phyloP scores from a whole-genome alignment of 2,113 vertebrate genomes.

The Illadopsis cleaveri region DNA sequence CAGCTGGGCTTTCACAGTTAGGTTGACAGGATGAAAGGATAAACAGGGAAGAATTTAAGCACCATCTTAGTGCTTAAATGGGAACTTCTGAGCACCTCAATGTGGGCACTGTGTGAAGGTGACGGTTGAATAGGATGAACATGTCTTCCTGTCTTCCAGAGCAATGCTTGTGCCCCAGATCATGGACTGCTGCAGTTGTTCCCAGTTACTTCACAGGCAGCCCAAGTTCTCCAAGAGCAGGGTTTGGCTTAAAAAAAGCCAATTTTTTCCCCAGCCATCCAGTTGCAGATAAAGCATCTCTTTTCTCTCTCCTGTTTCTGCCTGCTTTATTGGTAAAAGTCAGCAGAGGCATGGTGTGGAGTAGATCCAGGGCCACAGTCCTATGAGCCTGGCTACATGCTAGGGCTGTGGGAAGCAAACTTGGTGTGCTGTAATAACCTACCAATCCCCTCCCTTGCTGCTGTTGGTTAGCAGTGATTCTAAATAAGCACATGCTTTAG shows the following conservation, averaged over 20 bases:
- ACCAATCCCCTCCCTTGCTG: not conserved
- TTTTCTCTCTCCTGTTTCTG: not conserved
- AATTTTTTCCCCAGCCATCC: not conserved
- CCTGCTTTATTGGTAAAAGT: not conserved
- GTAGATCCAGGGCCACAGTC: not conserved
- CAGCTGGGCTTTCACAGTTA: not conserved
- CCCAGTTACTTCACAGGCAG: not conserved
- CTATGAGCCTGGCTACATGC: not conserved
- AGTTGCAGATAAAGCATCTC: not conserved
- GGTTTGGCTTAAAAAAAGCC: not conserved
- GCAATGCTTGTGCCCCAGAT: not conserved
- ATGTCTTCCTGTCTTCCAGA: not conserved
- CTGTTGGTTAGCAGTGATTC: not conserved
- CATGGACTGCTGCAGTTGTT: not conserved
- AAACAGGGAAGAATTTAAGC: not conserved
- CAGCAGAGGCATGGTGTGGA: not conserved
- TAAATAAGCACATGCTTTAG: not conserved
- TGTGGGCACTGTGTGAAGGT: not conserved
- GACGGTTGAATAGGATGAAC: not conserved
- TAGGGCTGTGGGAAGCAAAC: not conserved
- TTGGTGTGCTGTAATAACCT: not conserved
- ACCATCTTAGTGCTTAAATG: not conserved
- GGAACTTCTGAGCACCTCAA: not conserved
- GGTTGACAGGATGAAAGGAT: not conserved
- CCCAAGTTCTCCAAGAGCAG: not conserved